Conservation (phyloP, 1,140 invertebrate species). For the Bombyx mori region ASM3026992v2 NC_085130.1:17403001-17403500, state of each 20-base stretch:
- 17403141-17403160: constrained; percentile 48
- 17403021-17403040: background rate
- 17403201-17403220: constrained; percentile 51
- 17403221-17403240: constrained; percentile 39
- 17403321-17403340: constrained; percentile 37
- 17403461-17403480: too few relatives aligned
- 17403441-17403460: constrained; percentile 35
- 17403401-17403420: constrained; percentile 22
- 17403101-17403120: constrained; percentile 49
- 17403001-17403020: constrained; percentile 15
- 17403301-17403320: constrained; percentile 28
- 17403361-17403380: constrained; percentile 37
- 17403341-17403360: constrained; percentile 28
- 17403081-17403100: constrained; percentile 29
- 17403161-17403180: constrained; percentile 39
- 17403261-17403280: constrained; percentile 39
- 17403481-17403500: too few relatives aligned
- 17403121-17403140: constrained; percentile 40
- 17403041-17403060: constrained; percentile 5
- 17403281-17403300: constrained; percentile 31
- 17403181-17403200: constrained; percentile 56
- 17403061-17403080: constrained; percentile 4
- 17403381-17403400: constrained; percentile 44
- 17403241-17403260: constrained; percentile 34
- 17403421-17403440: constrained; percentile 44